Base-by-base conservation (phyloP, 2,888 invertebrate genomes). In the Prosapia bicincta region DNA sequence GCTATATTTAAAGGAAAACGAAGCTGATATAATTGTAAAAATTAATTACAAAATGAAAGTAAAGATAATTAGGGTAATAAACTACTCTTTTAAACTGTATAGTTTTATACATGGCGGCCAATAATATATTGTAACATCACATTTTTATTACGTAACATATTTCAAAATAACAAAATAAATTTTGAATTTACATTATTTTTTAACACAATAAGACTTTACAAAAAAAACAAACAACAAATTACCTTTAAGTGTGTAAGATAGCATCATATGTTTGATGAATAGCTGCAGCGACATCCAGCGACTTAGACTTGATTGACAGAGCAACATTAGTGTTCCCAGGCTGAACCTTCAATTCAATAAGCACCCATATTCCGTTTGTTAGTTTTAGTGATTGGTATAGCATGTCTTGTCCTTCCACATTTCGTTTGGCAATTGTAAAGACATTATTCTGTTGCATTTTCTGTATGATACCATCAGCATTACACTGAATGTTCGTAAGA, bases 371-470 rank as follows among this genome's bases (percentile, higher is more conserved):
- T 81, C 96, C 96, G 85, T 99, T 99, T 13, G 96, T 95, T 74
- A 99, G 88, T 85, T 98, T 98, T 10, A 99, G 87, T 0, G 97
- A 98, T 84, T 99, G 99, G 87, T 99, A 99, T 1, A 99, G 88
- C 97, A 99, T 98, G 83, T 99, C 99, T 85, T 99, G 99, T 0
- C 99, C 99, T 86, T 99, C 99, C 0, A 99, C 98, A 85, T 97
- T 98, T 26, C 99, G 89, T 85, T 99, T 98, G 23, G 99, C 99
- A 83, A 99, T 98, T 0, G 99, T 99, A 84, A 97, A 99, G 2
- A 99, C 92, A 86, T 99, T 99, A 86, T 95, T 98, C 76, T 95
- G 91, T 38, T 96, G 94, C 93, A 99, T 94, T 85, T 97, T 97
- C 81, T 93, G 92, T 3, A 98, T 96, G 80, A 99, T 92, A 76